Percentiles rank a stretch among this genome's conserved stretches.
Conservation (phyloP, 2,797 vertebrate genomes). For the Fundulus diaphanus region DNA sequence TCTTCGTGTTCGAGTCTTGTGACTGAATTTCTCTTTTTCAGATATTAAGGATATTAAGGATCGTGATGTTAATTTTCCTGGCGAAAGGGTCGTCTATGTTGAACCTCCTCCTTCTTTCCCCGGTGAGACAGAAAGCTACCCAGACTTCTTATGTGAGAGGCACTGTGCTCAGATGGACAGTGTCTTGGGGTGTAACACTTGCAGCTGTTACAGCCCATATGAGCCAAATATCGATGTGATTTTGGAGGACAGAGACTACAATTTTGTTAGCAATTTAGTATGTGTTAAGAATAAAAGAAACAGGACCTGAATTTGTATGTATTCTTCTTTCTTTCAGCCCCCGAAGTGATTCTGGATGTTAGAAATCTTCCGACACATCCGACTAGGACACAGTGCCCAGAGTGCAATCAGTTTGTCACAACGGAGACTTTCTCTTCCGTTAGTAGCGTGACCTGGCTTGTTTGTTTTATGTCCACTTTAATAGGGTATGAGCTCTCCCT, state of each 20-base stretch:
- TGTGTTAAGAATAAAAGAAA: background rate
- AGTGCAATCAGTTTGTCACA: conserved; percentile 66
- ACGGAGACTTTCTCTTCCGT: conserved; percentile 60
- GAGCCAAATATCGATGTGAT: background rate
- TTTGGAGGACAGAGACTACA: background rate
- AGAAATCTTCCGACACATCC: conserved; percentile 51
- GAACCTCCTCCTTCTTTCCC: conserved; percentile 51
- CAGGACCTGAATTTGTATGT: background rate
- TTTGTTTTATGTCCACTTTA: conserved; percentile 55
- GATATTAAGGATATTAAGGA: background rate
- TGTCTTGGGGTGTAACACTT: no score
- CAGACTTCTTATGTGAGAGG: background rate
- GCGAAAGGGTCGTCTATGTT: conserved; percentile 23
- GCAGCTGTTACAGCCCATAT: no score
- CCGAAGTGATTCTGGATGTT: conserved; percentile 66
- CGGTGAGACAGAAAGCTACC: conserved; percentile 46
- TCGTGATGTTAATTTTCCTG: rapidly evolving
- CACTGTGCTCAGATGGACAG: background rate
- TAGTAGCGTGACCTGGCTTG: conserved; percentile 66
- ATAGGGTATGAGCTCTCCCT: conserved; percentile 62
- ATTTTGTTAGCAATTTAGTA: background rate
- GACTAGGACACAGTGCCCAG: conserved; percentile 72
- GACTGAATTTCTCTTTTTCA: conserved; percentile 14
- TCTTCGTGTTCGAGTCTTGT: background rate
- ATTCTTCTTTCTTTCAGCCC: conserved; percentile 64